Evolutionary conservation across 2,888 invertebrate species (phyloP).

Genomic region (Chalcis sispes): DNA sequence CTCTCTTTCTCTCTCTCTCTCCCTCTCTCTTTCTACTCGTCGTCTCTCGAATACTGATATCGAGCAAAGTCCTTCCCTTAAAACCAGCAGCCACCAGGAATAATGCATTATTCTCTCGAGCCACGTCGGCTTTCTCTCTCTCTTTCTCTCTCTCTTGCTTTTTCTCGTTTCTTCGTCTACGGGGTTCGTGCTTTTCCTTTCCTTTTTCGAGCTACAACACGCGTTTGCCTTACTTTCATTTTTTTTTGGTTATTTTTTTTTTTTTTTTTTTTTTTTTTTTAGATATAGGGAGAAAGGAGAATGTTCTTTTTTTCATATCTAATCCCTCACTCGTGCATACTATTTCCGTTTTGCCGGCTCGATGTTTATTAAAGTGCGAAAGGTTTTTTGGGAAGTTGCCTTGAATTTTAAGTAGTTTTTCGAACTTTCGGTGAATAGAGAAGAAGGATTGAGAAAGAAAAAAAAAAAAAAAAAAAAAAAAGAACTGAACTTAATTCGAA

Average conservation of each 20-base stretch:
- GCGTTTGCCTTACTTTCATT: not conserved
- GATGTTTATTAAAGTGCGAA: not conserved
- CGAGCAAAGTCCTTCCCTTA: conserved; percentile 71
- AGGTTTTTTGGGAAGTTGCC: no score
- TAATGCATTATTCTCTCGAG: conserved; percentile 70
- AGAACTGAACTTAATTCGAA: no score
- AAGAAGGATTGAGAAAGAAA: no score
- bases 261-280: not conserved
- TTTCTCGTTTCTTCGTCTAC: conserved; percentile 41
- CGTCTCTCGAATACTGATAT: conserved; percentile 75
- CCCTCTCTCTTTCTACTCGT: no score
- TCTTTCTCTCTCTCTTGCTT: conserved; percentile 43
- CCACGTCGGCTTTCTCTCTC: conserved; percentile 56
- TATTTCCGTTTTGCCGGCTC: not conserved
- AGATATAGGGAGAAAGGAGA: no score
- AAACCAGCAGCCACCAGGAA: conserved; percentile 68
- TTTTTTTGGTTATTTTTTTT: conserved; percentile 10
- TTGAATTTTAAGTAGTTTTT: no score
- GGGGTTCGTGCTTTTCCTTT: not conserved
- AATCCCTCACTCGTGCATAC: conserved; percentile 1
- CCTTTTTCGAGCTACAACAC: not conserved
- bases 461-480: no score
- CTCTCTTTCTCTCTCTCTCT: no score
- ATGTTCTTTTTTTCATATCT: conserved; percentile 1
- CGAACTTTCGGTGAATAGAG: no score